Conservation (phyloP, 2,113 vertebrate genomes). For the Arizona elegans region DNA sequence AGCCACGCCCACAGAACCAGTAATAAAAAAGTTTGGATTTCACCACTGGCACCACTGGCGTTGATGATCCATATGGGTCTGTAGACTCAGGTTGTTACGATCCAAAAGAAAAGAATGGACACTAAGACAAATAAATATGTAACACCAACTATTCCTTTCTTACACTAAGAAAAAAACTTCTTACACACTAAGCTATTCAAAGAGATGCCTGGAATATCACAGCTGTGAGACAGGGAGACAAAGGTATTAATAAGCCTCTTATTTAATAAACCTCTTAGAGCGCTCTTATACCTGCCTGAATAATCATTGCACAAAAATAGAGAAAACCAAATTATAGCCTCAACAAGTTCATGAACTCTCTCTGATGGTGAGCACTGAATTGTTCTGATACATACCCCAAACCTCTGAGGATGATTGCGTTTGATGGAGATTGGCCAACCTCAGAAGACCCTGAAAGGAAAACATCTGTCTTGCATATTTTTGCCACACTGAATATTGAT, state of each 20-base stretch:
- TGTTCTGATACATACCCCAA: slow-evolving; percentile 73
- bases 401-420: slow-evolving; percentile 76
- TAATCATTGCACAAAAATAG: not conserved
- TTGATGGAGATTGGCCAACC: slow-evolving; percentile 70
- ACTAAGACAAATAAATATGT: not conserved
- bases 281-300: not conserved
- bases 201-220: not conserved
- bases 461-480: not conserved
- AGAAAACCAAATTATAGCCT: not conserved
- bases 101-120: not conserved
- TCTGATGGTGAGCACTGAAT: not conserved
- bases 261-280: not conserved
- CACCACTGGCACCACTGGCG: too few relatives aligned
- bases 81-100: not conserved
- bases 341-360: not conserved
- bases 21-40: too few relatives aligned
- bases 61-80: not conserved
- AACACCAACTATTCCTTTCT: not conserved
- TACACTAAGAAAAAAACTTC: not conserved
- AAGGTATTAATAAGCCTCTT: not conserved
- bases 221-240: not conserved
- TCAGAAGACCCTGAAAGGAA: slow-evolving; percentile 76
- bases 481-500: not conserved
- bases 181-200: not conserved
- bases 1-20: too few relatives aligned